Percentiles rank a stretch among this genome's conserved stretches.
These are phyloP conservation scores for Xiphophorus hellerii DNA, from an alignment of 2,113 vertebrate species.

Conservation along the genomic window DNA sequence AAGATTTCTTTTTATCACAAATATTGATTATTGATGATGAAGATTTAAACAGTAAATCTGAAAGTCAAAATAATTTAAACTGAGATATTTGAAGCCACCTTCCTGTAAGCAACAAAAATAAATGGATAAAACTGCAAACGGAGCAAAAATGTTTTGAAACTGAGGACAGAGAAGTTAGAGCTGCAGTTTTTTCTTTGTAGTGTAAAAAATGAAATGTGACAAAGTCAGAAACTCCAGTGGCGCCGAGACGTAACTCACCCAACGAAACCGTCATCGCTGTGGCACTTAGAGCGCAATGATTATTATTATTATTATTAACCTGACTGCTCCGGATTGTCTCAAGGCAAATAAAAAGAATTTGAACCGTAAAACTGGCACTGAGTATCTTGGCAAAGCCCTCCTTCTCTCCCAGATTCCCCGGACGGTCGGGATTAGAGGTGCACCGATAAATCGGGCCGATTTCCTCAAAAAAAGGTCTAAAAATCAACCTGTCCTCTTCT, in stretches of 20 bases:
- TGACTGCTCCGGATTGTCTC: conserved; percentile 78
- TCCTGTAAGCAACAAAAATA: background rate
- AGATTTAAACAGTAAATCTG: background rate
- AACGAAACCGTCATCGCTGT: conserved; percentile 13
- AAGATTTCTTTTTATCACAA: too few relatives aligned
- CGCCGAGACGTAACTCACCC: conserved; percentile 24
- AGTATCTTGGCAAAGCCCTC: conserved; percentile 75
- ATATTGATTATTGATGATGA: too few relatives aligned
- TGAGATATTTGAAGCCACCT: background rate
- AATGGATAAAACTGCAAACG: background rate
- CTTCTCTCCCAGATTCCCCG: conserved; percentile 26
- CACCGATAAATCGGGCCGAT: too few relatives aligned
- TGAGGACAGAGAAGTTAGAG: background rate
- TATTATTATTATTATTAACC: conserved; percentile 6
- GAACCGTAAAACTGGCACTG: conserved; percentile 69
- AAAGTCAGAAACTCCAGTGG: conserved; percentile 29
- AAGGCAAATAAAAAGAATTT: conserved; percentile 72
- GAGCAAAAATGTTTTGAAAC: background rate
- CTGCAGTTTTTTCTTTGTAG: background rate
- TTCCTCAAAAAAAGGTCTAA: too few relatives aligned
- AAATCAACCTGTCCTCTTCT: too few relatives aligned
- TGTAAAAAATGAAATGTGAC: conserved; percentile 9
- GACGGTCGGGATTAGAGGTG: conserved; percentile 14
- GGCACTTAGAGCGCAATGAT: conserved; percentile 36
- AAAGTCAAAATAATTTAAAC: background rate